Conservation (phyloP, 2,113 vertebrate species). For the Erythrocercus mccallii region DNA sequence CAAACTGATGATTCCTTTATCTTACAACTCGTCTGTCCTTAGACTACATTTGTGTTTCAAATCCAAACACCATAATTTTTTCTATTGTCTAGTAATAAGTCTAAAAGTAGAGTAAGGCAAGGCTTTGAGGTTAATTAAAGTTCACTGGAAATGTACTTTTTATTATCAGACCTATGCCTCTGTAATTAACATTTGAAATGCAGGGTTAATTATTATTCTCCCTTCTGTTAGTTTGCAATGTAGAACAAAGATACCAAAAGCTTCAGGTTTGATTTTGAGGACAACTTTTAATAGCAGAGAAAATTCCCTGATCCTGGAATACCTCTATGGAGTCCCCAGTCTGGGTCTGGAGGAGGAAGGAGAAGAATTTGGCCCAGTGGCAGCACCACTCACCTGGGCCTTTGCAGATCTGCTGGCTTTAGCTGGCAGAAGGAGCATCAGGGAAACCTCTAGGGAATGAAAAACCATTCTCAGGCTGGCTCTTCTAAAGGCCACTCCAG, state of each 20-base stretch:
- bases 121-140: slow-evolving; percentile 37
- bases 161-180: neutral
- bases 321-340: neutral
- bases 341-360: neutral
- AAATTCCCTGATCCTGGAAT: neutral
- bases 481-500: neutral
- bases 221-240: neutral
- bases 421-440: neutral
- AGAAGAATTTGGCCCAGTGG: rapidly evolving
- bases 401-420: neutral
- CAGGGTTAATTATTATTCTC: slow-evolving; percentile 25
- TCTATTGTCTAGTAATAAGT: neutral
- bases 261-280: neutral
- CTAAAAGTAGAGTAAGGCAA: neutral
- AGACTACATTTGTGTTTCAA: neutral
- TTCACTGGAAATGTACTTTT: neutral
- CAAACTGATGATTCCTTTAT: neutral
- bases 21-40: neutral
- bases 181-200: slow-evolving; percentile 26
- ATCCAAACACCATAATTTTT: neutral
- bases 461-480: neutral
- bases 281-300: neutral
- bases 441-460: neutral
- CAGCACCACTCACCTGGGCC: neutral
- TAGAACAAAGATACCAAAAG: neutral